These are phyloP conservation scores for Cerastoderma edule DNA, from an alignment of 2,888 invertebrate species.

Conservation along the genomic window DNA sequence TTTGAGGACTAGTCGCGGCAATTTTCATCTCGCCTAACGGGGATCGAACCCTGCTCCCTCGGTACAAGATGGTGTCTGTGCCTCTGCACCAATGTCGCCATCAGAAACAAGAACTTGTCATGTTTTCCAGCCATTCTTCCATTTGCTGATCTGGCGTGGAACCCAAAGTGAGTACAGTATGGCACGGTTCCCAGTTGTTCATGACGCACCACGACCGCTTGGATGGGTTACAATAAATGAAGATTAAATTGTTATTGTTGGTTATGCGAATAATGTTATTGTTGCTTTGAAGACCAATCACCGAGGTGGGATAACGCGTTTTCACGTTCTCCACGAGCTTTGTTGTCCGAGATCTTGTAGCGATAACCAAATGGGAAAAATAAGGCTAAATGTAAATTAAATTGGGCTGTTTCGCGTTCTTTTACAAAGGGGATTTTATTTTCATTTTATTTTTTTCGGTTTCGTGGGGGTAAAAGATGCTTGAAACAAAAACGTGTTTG, in stretches of 20 bases:
- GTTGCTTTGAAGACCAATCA: slow-evolving; percentile 37
- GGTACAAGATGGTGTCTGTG: too few relatives aligned
- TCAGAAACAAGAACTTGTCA: too few relatives aligned
- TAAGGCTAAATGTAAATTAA: slow-evolving; percentile 24
- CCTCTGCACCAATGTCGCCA: too few relatives aligned
- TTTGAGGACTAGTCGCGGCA: too few relatives aligned
- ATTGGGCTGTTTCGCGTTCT: slow-evolving; percentile 20
- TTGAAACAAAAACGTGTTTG: slow-evolving; percentile 20
- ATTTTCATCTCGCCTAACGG: too few relatives aligned
- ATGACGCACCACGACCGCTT: too few relatives aligned
- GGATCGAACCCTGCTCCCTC: too few relatives aligned
- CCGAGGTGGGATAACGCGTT: slow-evolving; percentile 39
- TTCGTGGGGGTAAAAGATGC: slow-evolving; percentile 5
- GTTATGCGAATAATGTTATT: slow-evolving; percentile 43
- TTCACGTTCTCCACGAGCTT: slow-evolving; percentile 34
- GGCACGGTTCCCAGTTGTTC: too few relatives aligned
- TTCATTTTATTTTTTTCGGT: too few relatives aligned
- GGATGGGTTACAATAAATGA: slow-evolving; percentile 32
- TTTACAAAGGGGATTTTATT: slow-evolving; percentile 15
- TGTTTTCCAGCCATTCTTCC: too few relatives aligned
- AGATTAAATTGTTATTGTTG: slow-evolving; percentile 34
- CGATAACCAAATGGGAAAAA: slow-evolving; percentile 28
- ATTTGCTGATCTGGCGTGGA: too few relatives aligned
- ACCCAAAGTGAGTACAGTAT: too few relatives aligned
- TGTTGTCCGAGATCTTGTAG: slow-evolving; percentile 21